These are phyloP conservation scores for Acromyrmex echinatior DNA, from an alignment of 1,140 invertebrate species.

Conservation along the genomic window DNA sequence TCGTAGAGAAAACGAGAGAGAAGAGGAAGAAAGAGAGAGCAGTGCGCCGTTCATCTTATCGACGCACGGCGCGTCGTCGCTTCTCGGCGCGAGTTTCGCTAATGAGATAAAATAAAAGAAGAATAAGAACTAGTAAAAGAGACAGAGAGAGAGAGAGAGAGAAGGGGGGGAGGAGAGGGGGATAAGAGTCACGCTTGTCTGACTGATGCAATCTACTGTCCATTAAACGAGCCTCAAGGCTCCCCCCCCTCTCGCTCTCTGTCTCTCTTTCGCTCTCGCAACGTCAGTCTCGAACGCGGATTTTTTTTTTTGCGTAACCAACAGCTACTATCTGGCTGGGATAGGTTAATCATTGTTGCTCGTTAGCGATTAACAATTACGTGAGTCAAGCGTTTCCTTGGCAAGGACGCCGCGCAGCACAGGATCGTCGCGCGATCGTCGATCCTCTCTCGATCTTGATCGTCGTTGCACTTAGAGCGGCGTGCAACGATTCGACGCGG, in stretches of 20 bases:
- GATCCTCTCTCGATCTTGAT: slow-evolving; percentile 51
- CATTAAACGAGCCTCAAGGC: slow-evolving; percentile 83
- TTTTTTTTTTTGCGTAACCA: slow-evolving; percentile 74
- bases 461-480: slow-evolving; percentile 11
- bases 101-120: slow-evolving; percentile 70
- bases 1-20: background rate
- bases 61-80: slow-evolving; percentile 66
- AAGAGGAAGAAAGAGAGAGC: slow-evolving; percentile 11
- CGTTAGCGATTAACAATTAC: slow-evolving; percentile 84
- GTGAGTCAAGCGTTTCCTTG: slow-evolving; percentile 81
- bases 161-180: background rate
- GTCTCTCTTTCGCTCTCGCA: slow-evolving; percentile 44
- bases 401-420: slow-evolving; percentile 77
- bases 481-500: slow-evolving; percentile 33
- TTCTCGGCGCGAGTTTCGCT: slow-evolving; percentile 67
- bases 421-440: slow-evolving; percentile 45
- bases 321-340: slow-evolving; percentile 70
- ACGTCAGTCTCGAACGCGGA: slow-evolving; percentile 54
- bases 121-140: slow-evolving; percentile 59
- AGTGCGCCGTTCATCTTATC: slow-evolving; percentile 58
- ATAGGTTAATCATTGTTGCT: slow-evolving; percentile 85
- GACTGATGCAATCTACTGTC: slow-evolving; percentile 82
- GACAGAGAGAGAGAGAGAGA: slow-evolving; percentile 37
- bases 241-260: slow-evolving; percentile 55
- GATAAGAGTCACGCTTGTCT: slow-evolving; percentile 73